These are phyloP conservation scores for Drosophila ananassae DNA, from an alignment of 1,140 invertebrate genomes.

Conservation along the genomic window DNA sequence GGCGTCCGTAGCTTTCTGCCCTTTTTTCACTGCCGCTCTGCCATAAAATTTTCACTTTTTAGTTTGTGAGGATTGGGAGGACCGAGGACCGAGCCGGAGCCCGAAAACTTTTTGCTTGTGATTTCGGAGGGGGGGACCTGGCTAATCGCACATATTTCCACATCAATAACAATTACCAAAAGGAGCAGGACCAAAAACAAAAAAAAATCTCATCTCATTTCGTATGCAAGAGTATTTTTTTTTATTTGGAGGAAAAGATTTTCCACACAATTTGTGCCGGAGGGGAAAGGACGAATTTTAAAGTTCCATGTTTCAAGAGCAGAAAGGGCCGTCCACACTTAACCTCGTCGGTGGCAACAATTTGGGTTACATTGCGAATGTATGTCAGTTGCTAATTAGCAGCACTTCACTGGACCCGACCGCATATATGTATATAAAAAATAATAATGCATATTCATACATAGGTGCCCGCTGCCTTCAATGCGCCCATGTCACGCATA, in stretches of 20 bases:
- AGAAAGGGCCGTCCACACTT: slow-evolving; percentile 21
- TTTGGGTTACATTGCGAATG: slow-evolving; percentile 49
- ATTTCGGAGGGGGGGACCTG: background rate
- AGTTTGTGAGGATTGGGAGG: slow-evolving; percentile 29
- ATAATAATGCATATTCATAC: slow-evolving; percentile 71
- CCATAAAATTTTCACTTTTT: slow-evolving; percentile 72
- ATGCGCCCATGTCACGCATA: slow-evolving; percentile 68
- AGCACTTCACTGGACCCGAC: slow-evolving; percentile 46
- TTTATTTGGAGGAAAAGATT: slow-evolving; percentile 18
- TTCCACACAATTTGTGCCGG: slow-evolving; percentile 58
- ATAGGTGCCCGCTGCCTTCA: slow-evolving; percentile 11
- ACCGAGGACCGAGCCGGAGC: background rate
- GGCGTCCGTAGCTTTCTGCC: slow-evolving; percentile 51
- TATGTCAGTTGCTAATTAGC: slow-evolving; percentile 70
- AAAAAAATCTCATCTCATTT: slow-evolving; percentile 55
- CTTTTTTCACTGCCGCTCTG: slow-evolving; percentile 21
- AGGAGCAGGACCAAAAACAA: slow-evolving; percentile 31
- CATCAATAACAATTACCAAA: slow-evolving; percentile 71
- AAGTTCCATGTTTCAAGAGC: slow-evolving; percentile 27
- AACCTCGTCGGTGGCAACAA: slow-evolving; percentile 45
- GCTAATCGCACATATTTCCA: slow-evolving; percentile 72
- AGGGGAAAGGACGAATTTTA: slow-evolving; percentile 21
- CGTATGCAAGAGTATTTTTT: slow-evolving; percentile 40
- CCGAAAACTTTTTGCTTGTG: slow-evolving; percentile 43
- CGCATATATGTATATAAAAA: slow-evolving; percentile 20